Evolutionary conservation across 2,113 vertebrate genomes (phyloP), one percentile per base, ranked within the genome.

Genomic region (Lycaon pictus): DNA sequence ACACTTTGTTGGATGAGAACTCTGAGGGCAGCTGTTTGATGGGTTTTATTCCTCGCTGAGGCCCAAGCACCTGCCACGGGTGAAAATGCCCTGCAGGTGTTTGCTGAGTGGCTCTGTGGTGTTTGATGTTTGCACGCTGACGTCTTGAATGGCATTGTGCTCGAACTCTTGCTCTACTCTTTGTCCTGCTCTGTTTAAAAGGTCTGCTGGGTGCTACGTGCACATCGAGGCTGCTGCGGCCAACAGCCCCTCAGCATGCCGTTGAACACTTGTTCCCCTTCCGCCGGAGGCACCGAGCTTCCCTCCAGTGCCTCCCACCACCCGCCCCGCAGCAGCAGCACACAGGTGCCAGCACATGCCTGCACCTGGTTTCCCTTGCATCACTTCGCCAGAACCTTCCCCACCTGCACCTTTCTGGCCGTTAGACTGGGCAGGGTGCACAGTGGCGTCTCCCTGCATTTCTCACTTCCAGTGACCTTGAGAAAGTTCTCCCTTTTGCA

Each of bases 211-310:
- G n/a, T 27, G n/a, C 80, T 13, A 7, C 58, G 55, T 7, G 19
- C 25, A 9, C 56, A 17, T 37, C 22, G 9, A 4, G n/a, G n/a
- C 19, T 60, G n/a, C 56, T 83, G 56, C 56, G 25, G 27, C 80
- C 58, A 9, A 37, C 55, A 58, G n/a, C 6, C 5, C n/a, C 56
- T 37, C 1, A 37, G 35, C 56, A 37, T 5, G 19, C 51, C 6
- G 4, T 32, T 4, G 16, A n/a, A 35, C 7, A 1, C 17, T 10
- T 1, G 7, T 71, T 7, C 11, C 17, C 67, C 67, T 8, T 7
- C 32, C 5, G 0, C 0, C 1, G 67, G n/a, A 17, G 51, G 4
- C 16, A 55, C 51, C 16, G 2, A 80, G 27, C 16, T 55, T 32
- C 51, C 51, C 51, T 80, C 29, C 27, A 11, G 29, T 19, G 77